Percentiles rank a stretch among this genome's conserved stretches.
Conservation (phyloP, 2,888 invertebrate genomes). For the Coenonympha arcania region DNA sequence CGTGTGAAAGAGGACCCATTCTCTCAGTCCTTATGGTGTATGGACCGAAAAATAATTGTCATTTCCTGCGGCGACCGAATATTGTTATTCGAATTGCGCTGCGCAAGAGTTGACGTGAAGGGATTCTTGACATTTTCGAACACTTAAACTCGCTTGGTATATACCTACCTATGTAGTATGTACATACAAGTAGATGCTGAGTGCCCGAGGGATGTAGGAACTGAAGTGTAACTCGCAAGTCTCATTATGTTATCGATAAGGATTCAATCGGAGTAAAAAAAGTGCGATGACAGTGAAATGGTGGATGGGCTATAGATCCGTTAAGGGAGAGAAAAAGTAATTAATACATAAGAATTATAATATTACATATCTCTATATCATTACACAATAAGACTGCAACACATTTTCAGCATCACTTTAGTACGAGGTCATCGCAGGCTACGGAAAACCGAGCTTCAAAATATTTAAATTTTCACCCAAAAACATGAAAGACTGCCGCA, state of each 20-base stretch:
- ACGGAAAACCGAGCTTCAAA: background rate
- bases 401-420: too few species aligned
- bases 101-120: slow-evolving; percentile 34
- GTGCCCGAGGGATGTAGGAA: slow-evolving; percentile 22
- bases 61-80: slow-evolving; percentile 68
- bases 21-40: slow-evolving; percentile 59
- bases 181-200: slow-evolving; percentile 35
- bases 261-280: background rate
- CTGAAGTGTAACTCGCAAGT: background rate
- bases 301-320: too few species aligned
- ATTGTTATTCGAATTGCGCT: slow-evolving; percentile 36
- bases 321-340: too few species aligned
- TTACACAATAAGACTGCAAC: too few species aligned
- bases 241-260: background rate
- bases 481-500: slow-evolving; percentile 2
- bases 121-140: slow-evolving; percentile 38
- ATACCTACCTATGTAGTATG: slow-evolving; percentile 24
- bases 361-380: too few species aligned
- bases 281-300: background rate
- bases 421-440: too few species aligned
- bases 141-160: slow-evolving; percentile 39
- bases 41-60: slow-evolving; percentile 71
- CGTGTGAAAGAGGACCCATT: slow-evolving; percentile 69
- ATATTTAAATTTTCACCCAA: background rate
- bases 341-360: too few species aligned